A percentile compares a stretch with the other conserved stretches of the same genome.
Conservation (phyloP, 2,113 vertebrate genomes). For the Notothenia coriiceps region DNA sequence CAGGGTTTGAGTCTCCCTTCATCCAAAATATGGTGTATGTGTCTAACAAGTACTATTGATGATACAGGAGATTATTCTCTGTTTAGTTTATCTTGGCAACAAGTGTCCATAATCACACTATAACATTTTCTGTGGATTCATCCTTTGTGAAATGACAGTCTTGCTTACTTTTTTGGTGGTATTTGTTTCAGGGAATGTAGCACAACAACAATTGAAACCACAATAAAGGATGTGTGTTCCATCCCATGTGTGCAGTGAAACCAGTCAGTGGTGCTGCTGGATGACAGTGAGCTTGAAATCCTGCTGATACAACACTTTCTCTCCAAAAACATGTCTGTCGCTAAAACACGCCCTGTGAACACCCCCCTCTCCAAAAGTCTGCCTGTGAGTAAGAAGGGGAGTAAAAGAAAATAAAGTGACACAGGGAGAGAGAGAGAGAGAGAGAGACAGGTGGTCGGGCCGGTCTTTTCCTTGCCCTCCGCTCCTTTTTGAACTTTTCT, state of each 20-base stretch:
- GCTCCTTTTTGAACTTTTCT: conserved; percentile 87
- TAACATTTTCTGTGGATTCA: not conserved
- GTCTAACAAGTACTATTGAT: not conserved
- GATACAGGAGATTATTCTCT: not conserved
- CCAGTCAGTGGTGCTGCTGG: conserved; percentile 24
- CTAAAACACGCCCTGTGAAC: conserved; percentile 53
- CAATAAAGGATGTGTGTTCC: no score
- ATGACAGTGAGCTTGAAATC: conserved; percentile 68
- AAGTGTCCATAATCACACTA: no score
- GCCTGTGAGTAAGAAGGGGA: conserved; percentile 71
- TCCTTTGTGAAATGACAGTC: not conserved
- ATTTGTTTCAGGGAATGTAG: not conserved
- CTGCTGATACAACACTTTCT: conserved; percentile 75
- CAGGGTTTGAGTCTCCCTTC: no score
- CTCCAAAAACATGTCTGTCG: conserved; percentile 70
- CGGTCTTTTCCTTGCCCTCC: conserved; percentile 81
- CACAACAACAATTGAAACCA: not conserved
- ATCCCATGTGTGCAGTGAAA: not conserved
- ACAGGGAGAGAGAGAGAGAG: conserved; percentile 78
- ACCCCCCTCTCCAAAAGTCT: conserved; percentile 51
- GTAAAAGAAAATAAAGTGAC: conserved; percentile 60
- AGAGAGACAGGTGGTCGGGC: conserved; percentile 85
- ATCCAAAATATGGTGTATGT: not conserved
- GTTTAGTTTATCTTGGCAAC: not conserved
- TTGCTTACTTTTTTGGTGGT: not conserved